Evolutionary conservation across 2,797 vertebrate species (phyloP), one percentile per base, ranked within the genome.

Genomic region (Girardinus metallicus): DNA sequence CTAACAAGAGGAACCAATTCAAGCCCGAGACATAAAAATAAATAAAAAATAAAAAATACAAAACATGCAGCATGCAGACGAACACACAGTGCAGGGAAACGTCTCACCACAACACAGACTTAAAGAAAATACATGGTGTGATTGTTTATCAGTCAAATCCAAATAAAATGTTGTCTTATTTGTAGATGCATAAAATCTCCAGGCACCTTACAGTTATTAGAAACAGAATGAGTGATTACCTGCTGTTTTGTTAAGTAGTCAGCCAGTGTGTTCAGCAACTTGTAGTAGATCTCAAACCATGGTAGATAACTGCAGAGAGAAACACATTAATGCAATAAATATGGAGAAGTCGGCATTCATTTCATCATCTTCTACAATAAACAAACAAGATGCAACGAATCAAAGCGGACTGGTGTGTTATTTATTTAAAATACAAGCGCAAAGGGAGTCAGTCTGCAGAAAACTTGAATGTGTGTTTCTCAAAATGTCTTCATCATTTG

Each of bases 201-300:
- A 41, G 10, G 16, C 26, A 44, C n/a, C 23, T 71, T 16, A 46
- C 4, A 1, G 13, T 71, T 71, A 71, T 46, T 71, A 31, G 68
- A 68, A 68, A 68, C 21, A 41, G 70, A 71, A 53, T 9, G 60
- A 26, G 47, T 23, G 29, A 85, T 96, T 96, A 99, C 98, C 98
- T 99, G 97, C 85, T 97, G 97, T 96, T 99, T 99, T 80, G 91
- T 94, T 92, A 99, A 95, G 94, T 99, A 98, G 95, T 99, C 98
- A 92, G 98, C 97, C 90, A 99, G 94, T 9, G 98, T 99, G 86
- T 99, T 99, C 75, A 99, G 95, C 91, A 99, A 96, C 94, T 99
- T 99, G 95, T 99, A 99, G 95, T 97, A 99, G 16, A 99, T 97
- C 83, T 99, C 98, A 92, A 99, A 99, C 98, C 98, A 99, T 8